A percentile compares a stretch with the other conserved stretches of the same genome.
These are phyloP conservation scores for Erynnis tages DNA, from an alignment of 2,888 invertebrate genomes.

Conservation along the genomic window DNA sequence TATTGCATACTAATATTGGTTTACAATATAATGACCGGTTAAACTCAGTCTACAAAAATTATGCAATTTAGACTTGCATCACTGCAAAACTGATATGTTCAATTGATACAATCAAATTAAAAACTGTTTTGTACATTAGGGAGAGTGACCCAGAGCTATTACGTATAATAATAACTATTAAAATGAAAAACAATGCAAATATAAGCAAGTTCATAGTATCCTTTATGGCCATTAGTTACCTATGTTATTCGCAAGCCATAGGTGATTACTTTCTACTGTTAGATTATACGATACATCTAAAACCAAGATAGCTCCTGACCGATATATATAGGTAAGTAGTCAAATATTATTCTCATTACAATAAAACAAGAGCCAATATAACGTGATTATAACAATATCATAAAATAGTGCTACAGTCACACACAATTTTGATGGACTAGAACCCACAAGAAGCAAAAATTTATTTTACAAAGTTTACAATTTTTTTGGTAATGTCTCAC, in stretches of 20 bases:
- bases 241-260: slow-evolving; percentile 80
- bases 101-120: slow-evolving; percentile 24
- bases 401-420: slow-evolving; percentile 46
- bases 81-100: slow-evolving; percentile 8
- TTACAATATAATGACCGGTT: slow-evolving; percentile 9
- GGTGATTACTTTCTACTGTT: slow-evolving; percentile 74
- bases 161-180: slow-evolving; percentile 45
- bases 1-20: slow-evolving; percentile 60
- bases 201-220: slow-evolving; percentile 74
- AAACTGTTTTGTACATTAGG: slow-evolving; percentile 24
- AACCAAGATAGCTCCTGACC: slow-evolving; percentile 61
- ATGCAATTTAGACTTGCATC: slow-evolving; percentile 11
- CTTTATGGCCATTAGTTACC: slow-evolving; percentile 76
- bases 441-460: slow-evolving; percentile 66
- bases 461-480: slow-evolving; percentile 50
- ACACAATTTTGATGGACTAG: slow-evolving; percentile 77
- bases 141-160: slow-evolving; percentile 16
- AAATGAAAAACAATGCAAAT: slow-evolving; percentile 72
- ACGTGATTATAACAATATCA: slow-evolving; percentile 53
- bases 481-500: slow-evolving; percentile 57
- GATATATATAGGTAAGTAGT: slow-evolving; percentile 33
- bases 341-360: slow-evolving; percentile 52
- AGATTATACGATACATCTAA: slow-evolving; percentile 71
- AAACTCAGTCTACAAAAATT: slow-evolving; percentile 7
- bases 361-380: slow-evolving; percentile 58